Evolutionary conservation across 2,888 invertebrate species (phyloP), one percentile per base, ranked within the genome.

Genomic region (Synanthedon vespiformis): DNA sequence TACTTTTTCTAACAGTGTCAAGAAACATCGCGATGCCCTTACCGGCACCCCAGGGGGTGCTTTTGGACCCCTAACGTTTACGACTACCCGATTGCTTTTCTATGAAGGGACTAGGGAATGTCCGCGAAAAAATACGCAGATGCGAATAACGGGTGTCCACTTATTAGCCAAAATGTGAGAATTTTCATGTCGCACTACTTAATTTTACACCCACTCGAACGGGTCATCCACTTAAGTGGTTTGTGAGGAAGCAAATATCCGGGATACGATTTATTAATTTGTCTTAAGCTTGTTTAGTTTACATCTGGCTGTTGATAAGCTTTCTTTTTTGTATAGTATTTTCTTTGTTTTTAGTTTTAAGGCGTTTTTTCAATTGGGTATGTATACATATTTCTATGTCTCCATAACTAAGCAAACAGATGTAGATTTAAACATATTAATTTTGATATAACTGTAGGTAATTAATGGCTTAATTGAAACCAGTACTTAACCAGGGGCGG

Each of bases 11-110:
- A 72, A 67, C 75, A 76, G 78, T 78, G 80, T 80, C 80, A 84
- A 82, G 82, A 79, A 81, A 80, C 80, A 80, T 76, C 75, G 78
- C 73, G 73, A 74, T 77, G 72, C 80, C 80, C 74, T 80, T 84
- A 88, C 85, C 77, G 74, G 86, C 80, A 83, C 89, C 89, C 88
- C 65, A 72, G 89, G 88, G 89, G 82, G 88, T 83, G 68, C 80
- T 89, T 87, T 74, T 69, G 72, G 81, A 80, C 87, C 88, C 86
- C 87, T 88, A 88, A 88, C 88, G 84, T 89, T 90, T 90, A 90
- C 89, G 88, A 89, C 88, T 85, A 85, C 84, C 84, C 90, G 89
- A 90, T 90, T 89, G 90, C 90, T 88, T 87, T 87, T 85, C 86
- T 81, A 86, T 86, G 86, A 87, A 85, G 84, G 86, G 78, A 68